These are phyloP conservation scores for Achatina immaculata DNA, from an alignment of 1,140 invertebrate species.

Conservation along the genomic window DNA sequence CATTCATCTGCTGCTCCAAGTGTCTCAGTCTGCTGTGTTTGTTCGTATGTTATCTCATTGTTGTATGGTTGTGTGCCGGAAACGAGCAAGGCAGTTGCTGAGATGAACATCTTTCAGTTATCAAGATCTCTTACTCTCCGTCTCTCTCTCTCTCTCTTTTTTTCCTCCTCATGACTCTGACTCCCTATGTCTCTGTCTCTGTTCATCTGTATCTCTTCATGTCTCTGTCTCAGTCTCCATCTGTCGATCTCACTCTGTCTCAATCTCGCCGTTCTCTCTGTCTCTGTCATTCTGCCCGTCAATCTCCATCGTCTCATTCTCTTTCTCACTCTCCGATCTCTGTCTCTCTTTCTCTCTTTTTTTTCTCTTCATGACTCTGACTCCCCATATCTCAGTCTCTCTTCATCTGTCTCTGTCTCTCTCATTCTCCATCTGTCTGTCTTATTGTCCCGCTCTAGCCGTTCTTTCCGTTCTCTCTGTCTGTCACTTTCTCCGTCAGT, in stretches of 20 bases:
- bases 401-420: constrained; percentile 35
- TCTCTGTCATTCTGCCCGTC: neutral
- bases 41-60: too few species aligned
- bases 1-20: too few species aligned
- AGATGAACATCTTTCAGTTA: too few species aligned
- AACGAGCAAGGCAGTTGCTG: too few species aligned
- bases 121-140: constrained; percentile 5
- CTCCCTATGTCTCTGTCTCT: constrained; percentile 37
- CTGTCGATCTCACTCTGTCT: neutral
- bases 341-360: constrained; percentile 26
- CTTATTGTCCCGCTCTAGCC: neutral
- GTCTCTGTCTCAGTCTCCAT: neutral
- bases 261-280: neutral
- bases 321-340: constrained; percentile 32
- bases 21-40: too few species aligned
- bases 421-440: constrained; percentile 31
- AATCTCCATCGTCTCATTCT: neutral
- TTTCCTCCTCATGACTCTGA: too few species aligned
- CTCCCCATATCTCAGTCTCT: constrained; percentile 17
- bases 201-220: constrained; percentile 1
- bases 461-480: neutral
- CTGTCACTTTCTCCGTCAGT: neutral
- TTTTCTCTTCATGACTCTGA: too few species aligned
- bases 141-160: constrained; percentile 36
- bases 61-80: too few species aligned